Evolutionary conservation across 2,797 vertebrate genomes (phyloP).

Genomic region (Hyperoplus lanceolatus): DNA sequence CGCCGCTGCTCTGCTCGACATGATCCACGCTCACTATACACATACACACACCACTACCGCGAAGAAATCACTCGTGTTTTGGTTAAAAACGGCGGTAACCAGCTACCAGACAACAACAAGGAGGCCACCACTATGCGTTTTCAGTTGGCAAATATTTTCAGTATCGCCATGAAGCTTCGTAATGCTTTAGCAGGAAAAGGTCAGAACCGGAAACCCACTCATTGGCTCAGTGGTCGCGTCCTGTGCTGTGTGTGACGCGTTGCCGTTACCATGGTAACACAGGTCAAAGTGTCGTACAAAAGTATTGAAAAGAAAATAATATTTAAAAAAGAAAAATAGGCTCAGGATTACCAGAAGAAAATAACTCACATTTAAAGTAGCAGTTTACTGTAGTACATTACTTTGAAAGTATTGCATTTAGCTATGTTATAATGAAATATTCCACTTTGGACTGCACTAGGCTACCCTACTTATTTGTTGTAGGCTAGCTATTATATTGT

Average conservation of each 20-base stretch:
- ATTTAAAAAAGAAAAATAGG: not conserved
- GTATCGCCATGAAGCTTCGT: not conserved
- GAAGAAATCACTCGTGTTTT: not conserved
- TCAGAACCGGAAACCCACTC: conserved; percentile 42
- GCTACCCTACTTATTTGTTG: not conserved
- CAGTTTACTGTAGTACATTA: not conserved
- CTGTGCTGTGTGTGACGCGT: conserved; percentile 75
- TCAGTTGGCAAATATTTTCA: not conserved
- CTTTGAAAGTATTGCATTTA: not conserved
- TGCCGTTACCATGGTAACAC: conserved; percentile 78
- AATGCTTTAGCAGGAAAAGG: not conserved
- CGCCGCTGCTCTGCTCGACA: conserved; percentile 45
- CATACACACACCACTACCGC: not conserved
- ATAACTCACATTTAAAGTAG: not conserved
- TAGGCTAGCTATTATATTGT: not conserved
- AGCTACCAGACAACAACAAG: not conserved
- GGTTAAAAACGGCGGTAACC: not conserved
- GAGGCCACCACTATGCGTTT: not conserved
- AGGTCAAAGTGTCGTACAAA: conserved; percentile 43
- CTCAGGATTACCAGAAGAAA: not conserved
- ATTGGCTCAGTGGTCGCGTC: conserved; percentile 71
- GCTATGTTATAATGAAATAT: fast-evolving
- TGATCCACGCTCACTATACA: conserved; percentile 30
- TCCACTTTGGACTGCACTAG: too few species aligned
- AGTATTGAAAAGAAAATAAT: not conserved